A percentile compares a stretch with the other conserved stretches of the same genome.
Evolutionary conservation across 2,888 invertebrate species (phyloP).

Genomic region (Alloplasta piceator): DNA sequence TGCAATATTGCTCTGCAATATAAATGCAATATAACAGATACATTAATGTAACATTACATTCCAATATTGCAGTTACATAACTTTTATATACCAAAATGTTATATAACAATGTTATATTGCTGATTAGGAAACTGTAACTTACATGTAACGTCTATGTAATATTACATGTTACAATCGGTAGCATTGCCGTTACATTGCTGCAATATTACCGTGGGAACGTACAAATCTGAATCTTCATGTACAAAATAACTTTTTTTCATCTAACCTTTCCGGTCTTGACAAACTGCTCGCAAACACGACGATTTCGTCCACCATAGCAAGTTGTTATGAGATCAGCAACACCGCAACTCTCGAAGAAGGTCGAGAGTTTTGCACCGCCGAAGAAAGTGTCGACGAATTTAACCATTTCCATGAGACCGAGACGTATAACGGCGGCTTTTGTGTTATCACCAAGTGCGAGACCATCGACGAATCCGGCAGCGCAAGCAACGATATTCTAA

Average conservation of each 20-base stretch:
- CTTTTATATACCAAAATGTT: no score
- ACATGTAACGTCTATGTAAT: no score
- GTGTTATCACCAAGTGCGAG: slow-evolving; percentile 88
- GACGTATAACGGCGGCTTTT: slow-evolving; percentile 88
- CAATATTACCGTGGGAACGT: no score
- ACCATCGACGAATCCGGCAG: slow-evolving; percentile 89
- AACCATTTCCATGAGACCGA: slow-evolving; percentile 89
- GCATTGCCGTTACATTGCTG: no score
- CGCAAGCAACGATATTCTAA: slow-evolving; percentile 88
- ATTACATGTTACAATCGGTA: no score
- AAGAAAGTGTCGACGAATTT: slow-evolving; percentile 86
- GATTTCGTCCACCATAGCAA: slow-evolving; percentile 88
- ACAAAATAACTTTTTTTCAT: slow-evolving; percentile 8
- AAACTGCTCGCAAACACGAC: slow-evolving; percentile 87
- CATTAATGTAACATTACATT: no score
- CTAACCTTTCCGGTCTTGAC: slow-evolving; percentile 85
- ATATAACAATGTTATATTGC: no score
- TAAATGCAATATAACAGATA: no score
- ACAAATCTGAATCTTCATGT: no score
- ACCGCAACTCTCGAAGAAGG: slow-evolving; percentile 90
- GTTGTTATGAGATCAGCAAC: slow-evolving; percentile 89
- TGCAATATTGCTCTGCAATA: no score
- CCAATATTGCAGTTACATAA: no score
- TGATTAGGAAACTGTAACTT: no score
- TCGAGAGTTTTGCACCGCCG: slow-evolving; percentile 85